Evolutionary conservation across 2,888 invertebrate genomes (phyloP).

Genomic region (Chironomus riparius): DNA sequence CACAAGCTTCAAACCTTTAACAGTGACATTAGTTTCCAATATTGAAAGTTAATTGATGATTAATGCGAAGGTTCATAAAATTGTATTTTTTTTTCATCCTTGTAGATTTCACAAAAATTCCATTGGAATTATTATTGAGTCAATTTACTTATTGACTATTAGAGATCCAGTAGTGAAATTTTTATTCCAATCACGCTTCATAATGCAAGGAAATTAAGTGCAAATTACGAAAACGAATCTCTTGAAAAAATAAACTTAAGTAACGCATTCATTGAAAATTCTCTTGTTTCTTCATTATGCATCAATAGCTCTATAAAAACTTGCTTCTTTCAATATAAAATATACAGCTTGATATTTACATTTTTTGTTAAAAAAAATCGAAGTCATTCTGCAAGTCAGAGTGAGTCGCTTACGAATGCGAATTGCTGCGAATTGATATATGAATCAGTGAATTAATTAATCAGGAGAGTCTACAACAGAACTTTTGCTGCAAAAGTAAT

Average conservation of each 20-base stretch:
- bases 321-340: background rate
- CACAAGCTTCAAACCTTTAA: too few relatives aligned
- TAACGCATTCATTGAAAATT: too few relatives aligned
- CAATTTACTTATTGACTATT: too few relatives aligned
- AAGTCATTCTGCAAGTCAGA: background rate
- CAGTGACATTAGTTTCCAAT: too few relatives aligned
- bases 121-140: too few relatives aligned
- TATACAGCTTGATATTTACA: too few relatives aligned
- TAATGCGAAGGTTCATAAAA: too few relatives aligned
- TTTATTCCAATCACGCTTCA: background rate
- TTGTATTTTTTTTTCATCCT: too few relatives aligned
- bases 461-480: background rate
- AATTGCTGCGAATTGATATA: conserved; percentile 17
- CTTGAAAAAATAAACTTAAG: background rate
- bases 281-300: background rate
- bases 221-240: background rate
- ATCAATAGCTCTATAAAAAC: background rate
- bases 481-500: background rate
- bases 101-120: too few relatives aligned
- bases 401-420: conserved; percentile 13
- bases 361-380: background rate
- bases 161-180: background rate
- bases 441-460: conserved; percentile 17
- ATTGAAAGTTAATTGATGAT: too few relatives aligned
- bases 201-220: background rate